phyloP scores from a whole-genome alignment of 2,888 invertebrate genomes.

The Ornithoptera alexandrae region DNA sequence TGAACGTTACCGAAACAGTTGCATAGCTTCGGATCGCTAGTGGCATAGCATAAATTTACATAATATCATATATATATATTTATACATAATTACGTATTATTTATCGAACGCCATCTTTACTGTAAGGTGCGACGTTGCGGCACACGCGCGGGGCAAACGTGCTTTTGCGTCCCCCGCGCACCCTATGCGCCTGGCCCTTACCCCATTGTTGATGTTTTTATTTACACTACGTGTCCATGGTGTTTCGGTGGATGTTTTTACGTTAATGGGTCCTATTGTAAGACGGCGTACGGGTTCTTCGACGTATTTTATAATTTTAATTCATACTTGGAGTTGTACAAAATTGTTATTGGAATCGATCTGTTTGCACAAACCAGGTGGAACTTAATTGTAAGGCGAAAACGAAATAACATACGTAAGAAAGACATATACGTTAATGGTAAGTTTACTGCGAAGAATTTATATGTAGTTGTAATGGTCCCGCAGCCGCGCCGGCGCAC shows the following conservation, averaged over 20 bases:
- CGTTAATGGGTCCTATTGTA: slow-evolving; percentile 29
- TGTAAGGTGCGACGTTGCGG: slow-evolving; percentile 45
- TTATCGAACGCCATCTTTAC: slow-evolving; percentile 53
- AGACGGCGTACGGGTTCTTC: slow-evolving; percentile 35
- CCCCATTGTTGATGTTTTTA: slow-evolving; percentile 43
- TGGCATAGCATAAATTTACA: slow-evolving; percentile 64
- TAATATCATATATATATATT: slow-evolving; percentile 47
- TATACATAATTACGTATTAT: slow-evolving; percentile 33
- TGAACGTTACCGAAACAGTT: slow-evolving; percentile 69
- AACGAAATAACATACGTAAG: slow-evolving; percentile 79
- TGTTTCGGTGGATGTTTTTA: slow-evolving; percentile 44
- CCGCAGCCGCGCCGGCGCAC: slow-evolving; percentile 34
- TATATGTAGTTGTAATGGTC: slow-evolving; percentile 54
- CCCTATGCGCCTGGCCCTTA: slow-evolving; percentile 31
- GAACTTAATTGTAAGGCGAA: slow-evolving; percentile 62
- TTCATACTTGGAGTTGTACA: slow-evolving; percentile 51
- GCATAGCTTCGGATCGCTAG: slow-evolving; percentile 71
- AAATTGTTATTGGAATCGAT: slow-evolving; percentile 50
- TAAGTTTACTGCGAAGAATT: slow-evolving; percentile 76
- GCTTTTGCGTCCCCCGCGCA: background rate
- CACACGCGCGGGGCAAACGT: slow-evolving; percentile 33
- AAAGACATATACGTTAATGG: slow-evolving; percentile 79
- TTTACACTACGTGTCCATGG: slow-evolving; percentile 34
- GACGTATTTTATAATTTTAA: slow-evolving; percentile 10
- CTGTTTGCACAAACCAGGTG: slow-evolving; percentile 68